Conservation (phyloP, 2,888 invertebrate species). For the Anoplius nigerrimus region DNA sequence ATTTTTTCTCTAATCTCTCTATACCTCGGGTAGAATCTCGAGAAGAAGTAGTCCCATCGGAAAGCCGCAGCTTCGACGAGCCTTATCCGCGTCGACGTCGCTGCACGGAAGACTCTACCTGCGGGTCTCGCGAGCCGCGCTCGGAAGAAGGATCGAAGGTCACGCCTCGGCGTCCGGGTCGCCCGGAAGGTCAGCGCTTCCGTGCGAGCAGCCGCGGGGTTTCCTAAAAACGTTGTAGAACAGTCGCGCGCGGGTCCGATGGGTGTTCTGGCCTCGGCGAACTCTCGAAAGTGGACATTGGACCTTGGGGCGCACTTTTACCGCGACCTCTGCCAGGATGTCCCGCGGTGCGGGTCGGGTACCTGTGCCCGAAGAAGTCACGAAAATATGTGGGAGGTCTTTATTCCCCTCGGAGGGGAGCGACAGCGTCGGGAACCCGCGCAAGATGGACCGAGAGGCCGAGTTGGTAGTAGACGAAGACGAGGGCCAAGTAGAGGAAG, state of each 20-base stretch:
- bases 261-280: conserved; percentile 1
- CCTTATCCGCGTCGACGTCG: too few species aligned
- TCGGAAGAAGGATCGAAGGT: conserved; percentile 5
- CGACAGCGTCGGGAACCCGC: not conserved
- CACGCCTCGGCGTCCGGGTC: not conserved
- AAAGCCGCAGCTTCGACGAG: too few species aligned
- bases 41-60: too few species aligned
- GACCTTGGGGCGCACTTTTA: conserved; percentile 18
- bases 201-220: conserved; percentile 26
- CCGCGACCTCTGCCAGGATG: conserved; percentile 31
- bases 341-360: conserved; percentile 42
- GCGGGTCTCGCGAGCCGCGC: not conserved
- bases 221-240: conserved; percentile 29
- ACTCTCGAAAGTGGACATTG: conserved; percentile 33
- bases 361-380: conserved; percentile 42
- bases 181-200: conserved; percentile 25
- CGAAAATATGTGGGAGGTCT: conserved; percentile 56
- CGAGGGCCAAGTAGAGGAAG: not conserved
- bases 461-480: not conserved
- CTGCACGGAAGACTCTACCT: not conserved
- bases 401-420: conserved; percentile 27
- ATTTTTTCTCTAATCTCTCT: too few species aligned
- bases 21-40: too few species aligned
- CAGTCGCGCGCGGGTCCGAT: not conserved
- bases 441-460: conserved; percentile 7